Evolutionary conservation across 1,140 invertebrate species (phyloP).

Genomic region (Camponotus vicinus): DNA sequence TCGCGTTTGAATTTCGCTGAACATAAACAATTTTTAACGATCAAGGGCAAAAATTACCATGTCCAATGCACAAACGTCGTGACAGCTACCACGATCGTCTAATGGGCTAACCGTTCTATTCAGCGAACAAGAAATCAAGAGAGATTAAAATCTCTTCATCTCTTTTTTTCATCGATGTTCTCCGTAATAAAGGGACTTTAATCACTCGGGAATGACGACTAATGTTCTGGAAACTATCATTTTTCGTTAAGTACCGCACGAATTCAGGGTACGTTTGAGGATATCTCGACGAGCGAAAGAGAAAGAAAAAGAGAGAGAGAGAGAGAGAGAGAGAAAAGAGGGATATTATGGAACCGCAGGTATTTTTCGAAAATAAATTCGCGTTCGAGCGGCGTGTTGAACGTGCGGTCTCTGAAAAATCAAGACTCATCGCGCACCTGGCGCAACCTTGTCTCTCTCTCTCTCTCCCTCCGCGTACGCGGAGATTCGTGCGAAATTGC

Average conservation of each 20-base stretch:
- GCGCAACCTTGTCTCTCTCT: neutral
- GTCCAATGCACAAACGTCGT: conserved; percentile 6
- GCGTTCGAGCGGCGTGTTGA: neutral
- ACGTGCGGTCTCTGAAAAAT: neutral
- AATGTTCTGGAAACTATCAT: conserved; percentile 21
- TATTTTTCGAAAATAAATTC: conserved; percentile 10
- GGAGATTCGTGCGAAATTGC: conserved; percentile 12
- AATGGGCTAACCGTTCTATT: neutral
- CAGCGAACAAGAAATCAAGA: neutral
- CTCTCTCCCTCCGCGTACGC: too few relatives aligned
- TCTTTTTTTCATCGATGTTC: conserved; percentile 7
- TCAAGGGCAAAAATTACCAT: neutral
- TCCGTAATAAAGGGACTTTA: conserved; percentile 37
- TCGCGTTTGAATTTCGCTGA: conserved; percentile 17
- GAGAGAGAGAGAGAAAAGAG: neutral
- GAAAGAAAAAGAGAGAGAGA: neutral
- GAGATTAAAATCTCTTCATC: conserved; percentile 17
- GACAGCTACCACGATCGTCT: conserved; percentile 1
- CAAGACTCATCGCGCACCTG: conserved; percentile 36
- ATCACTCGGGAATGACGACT: conserved; percentile 45
- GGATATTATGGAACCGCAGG: neutral
- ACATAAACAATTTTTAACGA: conserved; percentile 20
- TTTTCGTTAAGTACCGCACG: conserved; percentile 26
- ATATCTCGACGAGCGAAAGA: neutral
- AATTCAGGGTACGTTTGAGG: neutral